A percentile compares a stretch with the other conserved stretches of the same genome.
These are phyloP conservation scores for Sylvia borin DNA, from an alignment of 2,797 vertebrate species.

Conservation along the genomic window DNA sequence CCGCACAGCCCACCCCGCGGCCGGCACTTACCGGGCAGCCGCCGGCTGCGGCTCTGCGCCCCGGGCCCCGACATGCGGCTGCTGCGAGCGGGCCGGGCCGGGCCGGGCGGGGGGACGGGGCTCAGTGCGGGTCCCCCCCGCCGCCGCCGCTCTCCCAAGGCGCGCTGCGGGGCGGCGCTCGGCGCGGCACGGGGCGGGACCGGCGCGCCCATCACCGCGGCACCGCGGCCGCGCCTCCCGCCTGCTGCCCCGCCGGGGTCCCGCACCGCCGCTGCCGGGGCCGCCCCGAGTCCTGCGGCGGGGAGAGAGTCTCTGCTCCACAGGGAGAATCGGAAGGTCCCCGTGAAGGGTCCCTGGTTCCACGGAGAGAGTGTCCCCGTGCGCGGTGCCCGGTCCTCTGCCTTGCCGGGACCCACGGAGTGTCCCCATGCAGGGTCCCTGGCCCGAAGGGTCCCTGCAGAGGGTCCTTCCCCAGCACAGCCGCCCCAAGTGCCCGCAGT, in stretches of 20 bases:
- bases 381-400: neutral
- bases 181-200: constrained; percentile 23
- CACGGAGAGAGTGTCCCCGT: rapidly evolving
- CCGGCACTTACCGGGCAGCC: constrained; percentile 52
- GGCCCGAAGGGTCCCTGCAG: neutral
- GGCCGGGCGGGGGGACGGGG: neutral
- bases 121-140: neutral
- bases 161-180: neutral
- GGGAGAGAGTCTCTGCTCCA: too few relatives aligned
- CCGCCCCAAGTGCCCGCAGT: neutral
- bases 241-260: neutral
- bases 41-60: neutral
- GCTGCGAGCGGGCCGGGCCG: neutral
- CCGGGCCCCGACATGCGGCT: neutral
- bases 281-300: neutral
- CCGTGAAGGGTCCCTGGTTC: neutral
- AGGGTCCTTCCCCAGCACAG: neutral
- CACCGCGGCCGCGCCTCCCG: neutral
- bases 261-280: neutral
- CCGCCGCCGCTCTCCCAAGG: neutral
- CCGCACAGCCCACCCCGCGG: neutral
- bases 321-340: too few relatives aligned
- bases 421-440: neutral
- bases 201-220: neutral
- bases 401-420: neutral